Evolutionary conservation across 2,797 vertebrate genomes (phyloP).

Genomic region (Enteromius trimaculatus): DNA sequence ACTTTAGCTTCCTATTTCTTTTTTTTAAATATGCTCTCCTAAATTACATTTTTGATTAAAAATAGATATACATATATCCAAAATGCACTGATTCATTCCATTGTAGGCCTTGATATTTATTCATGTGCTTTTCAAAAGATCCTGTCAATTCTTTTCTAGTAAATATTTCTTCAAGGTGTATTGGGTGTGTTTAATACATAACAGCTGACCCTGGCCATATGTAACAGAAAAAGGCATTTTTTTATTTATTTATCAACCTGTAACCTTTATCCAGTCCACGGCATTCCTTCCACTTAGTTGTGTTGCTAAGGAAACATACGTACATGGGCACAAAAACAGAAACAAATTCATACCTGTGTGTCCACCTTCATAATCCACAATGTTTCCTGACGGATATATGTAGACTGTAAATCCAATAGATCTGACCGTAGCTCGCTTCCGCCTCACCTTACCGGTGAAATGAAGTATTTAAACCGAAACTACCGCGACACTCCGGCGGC

Average conservation of each 20-base stretch:
- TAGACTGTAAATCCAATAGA: neutral
- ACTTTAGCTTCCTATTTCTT: neutral
- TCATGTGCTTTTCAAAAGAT: neutral
- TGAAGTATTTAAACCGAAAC: slow-evolving; percentile 26
- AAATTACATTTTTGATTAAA: neutral
- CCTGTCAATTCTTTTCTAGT: neutral
- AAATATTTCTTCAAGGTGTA: neutral
- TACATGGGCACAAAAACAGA: neutral
- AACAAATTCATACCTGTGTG: neutral
- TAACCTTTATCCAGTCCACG: neutral
- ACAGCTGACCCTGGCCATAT: slow-evolving; percentile 15
- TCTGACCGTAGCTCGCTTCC: slow-evolving; percentile 65
- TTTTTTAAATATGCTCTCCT: neutral
- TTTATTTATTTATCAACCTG: too few relatives aligned
- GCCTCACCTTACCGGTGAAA: slow-evolving; percentile 70
- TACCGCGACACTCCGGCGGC: neutral
- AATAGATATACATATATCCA: neutral
- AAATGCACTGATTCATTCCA: neutral
- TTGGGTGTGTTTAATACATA: neutral
- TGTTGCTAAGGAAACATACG: slow-evolving; percentile 6
- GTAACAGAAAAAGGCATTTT: neutral
- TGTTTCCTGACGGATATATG: neutral
- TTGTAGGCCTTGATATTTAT: neutral
- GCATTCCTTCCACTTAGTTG: neutral
- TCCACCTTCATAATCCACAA: slow-evolving; percentile 13